A percentile compares a stretch with the other conserved stretches of the same genome.
Evolutionary conservation across 1,140 invertebrate genomes (phyloP).

Genomic region (Drosophila persimilis): DNA sequence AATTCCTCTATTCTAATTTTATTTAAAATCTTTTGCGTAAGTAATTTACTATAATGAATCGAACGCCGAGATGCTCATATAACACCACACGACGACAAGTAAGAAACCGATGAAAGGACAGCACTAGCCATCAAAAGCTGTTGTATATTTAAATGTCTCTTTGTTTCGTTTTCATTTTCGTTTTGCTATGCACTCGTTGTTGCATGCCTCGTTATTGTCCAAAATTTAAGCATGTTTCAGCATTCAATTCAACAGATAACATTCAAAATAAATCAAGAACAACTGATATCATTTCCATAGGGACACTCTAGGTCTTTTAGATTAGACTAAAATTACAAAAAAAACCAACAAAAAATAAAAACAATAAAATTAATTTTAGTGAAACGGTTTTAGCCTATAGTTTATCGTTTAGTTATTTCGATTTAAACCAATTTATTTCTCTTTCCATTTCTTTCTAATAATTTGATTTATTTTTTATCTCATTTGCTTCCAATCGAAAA

Average conservation of each 20-base stretch:
- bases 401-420: conserved; percentile 33
- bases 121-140: conserved; percentile 6
- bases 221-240: too few species aligned
- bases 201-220: too few species aligned
- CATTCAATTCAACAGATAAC: too few species aligned
- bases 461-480: conserved; percentile 40
- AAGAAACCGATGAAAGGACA: conserved; percentile 17
- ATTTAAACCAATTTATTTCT: conserved; percentile 43
- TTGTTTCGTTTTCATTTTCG: background rate
- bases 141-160: background rate
- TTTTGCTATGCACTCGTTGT: conserved; percentile 1
- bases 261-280: too few species aligned
- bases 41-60: conserved; percentile 62
- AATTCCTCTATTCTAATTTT: background rate
- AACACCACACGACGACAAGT: conserved; percentile 41
- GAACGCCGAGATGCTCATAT: conserved; percentile 53
- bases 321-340: background rate
- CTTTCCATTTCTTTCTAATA: conserved; percentile 33
- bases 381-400: conserved; percentile 20
- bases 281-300: too few species aligned
- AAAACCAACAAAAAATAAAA: background rate
- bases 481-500: conserved; percentile 51
- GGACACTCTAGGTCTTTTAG: too few species aligned
- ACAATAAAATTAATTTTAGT: too few species aligned
- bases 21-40: conserved; percentile 33